phyloP scores from a whole-genome alignment of 2,888 invertebrate species.

The Platypus cylindrus region DNA sequence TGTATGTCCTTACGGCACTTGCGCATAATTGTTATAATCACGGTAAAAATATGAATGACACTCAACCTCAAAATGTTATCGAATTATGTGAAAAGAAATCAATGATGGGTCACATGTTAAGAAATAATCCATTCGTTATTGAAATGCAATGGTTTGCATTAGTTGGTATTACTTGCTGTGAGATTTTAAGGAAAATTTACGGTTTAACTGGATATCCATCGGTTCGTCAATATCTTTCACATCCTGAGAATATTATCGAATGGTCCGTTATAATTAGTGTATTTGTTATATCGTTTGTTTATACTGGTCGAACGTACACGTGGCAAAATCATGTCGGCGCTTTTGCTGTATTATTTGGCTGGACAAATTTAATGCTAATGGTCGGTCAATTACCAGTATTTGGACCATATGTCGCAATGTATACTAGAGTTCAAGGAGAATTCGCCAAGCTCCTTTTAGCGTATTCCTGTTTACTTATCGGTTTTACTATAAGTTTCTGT shows the following conservation, averaged over 20 bases:
- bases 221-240: constrained; percentile 67
- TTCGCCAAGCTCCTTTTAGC: constrained; percentile 77
- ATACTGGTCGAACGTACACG: constrained; percentile 61
- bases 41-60: constrained; percentile 52
- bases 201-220: constrained; percentile 73
- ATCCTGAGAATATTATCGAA: constrained; percentile 75
- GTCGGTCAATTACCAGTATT: constrained; percentile 79
- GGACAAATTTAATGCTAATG: constrained; percentile 86
- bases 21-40: constrained; percentile 79
- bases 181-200: constrained; percentile 67
- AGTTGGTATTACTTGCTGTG: constrained; percentile 64
- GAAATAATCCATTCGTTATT: constrained; percentile 62
- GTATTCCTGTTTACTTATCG: constrained; percentile 72
- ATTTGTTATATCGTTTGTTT: constrained; percentile 70
- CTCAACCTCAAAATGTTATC: constrained; percentile 58
- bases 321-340: constrained; percentile 84
- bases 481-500: constrained; percentile 79
- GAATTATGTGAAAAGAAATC: constrained; percentile 68
- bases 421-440: constrained; percentile 75
- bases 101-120: constrained; percentile 59
- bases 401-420: constrained; percentile 85
- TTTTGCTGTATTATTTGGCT: constrained; percentile 71
- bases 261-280: constrained; percentile 80
- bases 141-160: constrained; percentile 77
- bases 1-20: constrained; percentile 68